A percentile compares a stretch with the other conserved stretches of the same genome.
phyloP scores from a whole-genome alignment of 64 coral and sea anemone species.

The Actinia equina region DNA sequence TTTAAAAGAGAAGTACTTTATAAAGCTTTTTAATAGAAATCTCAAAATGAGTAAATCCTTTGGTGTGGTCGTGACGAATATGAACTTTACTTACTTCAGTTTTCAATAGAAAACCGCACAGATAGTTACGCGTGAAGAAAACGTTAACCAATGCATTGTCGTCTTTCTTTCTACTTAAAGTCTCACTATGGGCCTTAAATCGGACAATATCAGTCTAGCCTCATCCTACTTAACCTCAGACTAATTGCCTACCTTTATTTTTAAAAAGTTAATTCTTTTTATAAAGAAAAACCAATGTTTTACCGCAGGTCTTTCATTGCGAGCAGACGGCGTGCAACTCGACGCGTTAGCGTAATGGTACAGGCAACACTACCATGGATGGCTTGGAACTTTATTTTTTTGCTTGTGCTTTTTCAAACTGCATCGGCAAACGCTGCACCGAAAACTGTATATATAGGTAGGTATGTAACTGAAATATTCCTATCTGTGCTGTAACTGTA shows the following conservation, averaged over 20 bases:
- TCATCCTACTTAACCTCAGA: neutral
- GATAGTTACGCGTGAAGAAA: no score
- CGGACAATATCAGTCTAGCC: neutral
- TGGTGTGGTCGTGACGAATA: no score
- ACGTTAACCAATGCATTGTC: neutral
- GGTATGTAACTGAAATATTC: neutral
- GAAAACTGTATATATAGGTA: neutral
- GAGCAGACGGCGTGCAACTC: neutral
- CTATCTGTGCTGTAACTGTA: neutral
- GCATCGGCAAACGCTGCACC: neutral
- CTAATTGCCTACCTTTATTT: neutral
- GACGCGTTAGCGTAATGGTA: neutral
- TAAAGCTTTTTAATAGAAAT: no score
- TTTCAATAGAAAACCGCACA: neutral
- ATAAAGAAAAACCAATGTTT: neutral
- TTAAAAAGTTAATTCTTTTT: slow-evolving; percentile 9
- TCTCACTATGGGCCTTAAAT: neutral
- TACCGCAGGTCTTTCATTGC: neutral
- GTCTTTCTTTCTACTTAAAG: neutral
- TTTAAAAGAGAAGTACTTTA: no score
- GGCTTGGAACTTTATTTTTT: neutral
- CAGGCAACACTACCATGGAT: neutral
- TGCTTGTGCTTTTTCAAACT: neutral
- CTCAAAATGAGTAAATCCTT: no score
- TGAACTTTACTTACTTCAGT: no score